These are phyloP conservation scores for Xenops minutus DNA, from an alignment of 2,797 vertebrate genomes.

Conservation along the genomic window DNA sequence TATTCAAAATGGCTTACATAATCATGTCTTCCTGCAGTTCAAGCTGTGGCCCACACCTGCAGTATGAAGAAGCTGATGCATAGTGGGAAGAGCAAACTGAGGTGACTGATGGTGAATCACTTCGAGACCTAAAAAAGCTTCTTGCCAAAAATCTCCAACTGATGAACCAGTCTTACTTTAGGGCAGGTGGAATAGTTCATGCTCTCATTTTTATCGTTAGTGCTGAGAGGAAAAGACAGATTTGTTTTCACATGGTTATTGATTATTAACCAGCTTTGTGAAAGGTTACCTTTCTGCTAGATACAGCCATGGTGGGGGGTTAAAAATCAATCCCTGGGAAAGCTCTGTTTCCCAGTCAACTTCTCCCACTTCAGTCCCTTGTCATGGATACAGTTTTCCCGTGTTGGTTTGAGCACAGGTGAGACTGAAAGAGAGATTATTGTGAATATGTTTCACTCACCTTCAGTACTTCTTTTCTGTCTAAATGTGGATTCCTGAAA, in stretches of 20 bases:
- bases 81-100: constrained; percentile 15
- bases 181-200: constrained; percentile 37
- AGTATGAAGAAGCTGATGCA: background rate
- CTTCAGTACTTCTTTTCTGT: background rate
- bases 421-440: background rate
- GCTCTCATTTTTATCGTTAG: constrained; percentile 59
- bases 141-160: background rate
- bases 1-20: background rate
- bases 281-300: constrained; percentile 66
- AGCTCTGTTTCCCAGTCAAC: constrained; percentile 53
- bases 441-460: background rate
- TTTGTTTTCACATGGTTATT: constrained; percentile 78
- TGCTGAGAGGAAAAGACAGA: constrained; percentile 43
- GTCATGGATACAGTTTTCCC: background rate
- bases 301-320: constrained; percentile 17
- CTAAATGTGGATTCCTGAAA: background rate
- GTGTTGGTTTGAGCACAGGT: background rate
- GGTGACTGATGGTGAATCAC: background rate
- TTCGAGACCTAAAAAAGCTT: background rate
- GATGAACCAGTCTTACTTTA: constrained; percentile 10
- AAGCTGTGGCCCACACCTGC: background rate
- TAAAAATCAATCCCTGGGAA: constrained; percentile 74
- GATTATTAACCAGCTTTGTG: constrained; percentile 79
- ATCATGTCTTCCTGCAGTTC: background rate
- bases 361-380: background rate